Percentiles rank a stretch among this genome's conserved stretches.
phyloP scores from a whole-genome alignment of 2,113 vertebrate genomes.

The Rhinopomastus cyanomelas region DNA sequence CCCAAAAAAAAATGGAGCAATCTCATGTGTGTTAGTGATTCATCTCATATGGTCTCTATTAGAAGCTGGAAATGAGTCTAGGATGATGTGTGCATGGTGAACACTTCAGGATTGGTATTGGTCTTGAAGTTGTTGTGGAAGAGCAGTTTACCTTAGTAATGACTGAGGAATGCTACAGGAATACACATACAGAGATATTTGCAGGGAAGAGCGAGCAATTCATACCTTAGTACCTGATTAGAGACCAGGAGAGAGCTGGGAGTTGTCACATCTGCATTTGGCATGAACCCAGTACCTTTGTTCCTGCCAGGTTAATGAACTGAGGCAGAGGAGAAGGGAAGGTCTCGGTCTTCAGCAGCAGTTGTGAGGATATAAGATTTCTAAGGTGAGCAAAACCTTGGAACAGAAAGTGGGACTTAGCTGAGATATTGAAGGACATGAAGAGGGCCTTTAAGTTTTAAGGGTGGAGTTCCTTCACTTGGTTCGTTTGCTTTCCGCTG shows the following conservation, averaged over 20 bases:
- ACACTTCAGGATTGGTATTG: neutral
- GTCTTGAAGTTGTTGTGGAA: neutral
- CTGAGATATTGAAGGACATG: neutral
- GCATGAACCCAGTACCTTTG: rapidly evolving
- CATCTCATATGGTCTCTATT: neutral
- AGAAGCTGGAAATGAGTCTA: neutral
- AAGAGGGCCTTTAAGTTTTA: neutral
- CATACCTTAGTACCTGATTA: neutral
- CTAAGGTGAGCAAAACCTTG: neutral
- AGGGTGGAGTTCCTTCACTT: neutral
- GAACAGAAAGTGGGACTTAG: neutral
- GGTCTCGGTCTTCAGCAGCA: neutral
- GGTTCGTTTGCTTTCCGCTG: neutral
- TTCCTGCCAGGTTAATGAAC: neutral
- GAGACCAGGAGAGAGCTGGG: neutral
- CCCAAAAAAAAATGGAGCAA: neutral
- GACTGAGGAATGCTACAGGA: neutral
- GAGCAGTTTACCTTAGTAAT: neutral
- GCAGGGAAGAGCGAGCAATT: neutral
- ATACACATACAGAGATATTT: neutral
- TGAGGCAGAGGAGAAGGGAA: neutral
- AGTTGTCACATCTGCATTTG: slow-evolving; percentile 22
- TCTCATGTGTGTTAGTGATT: neutral
- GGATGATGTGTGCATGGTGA: neutral
- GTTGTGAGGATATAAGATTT: neutral